Conservation (phyloP, 2,797 vertebrate genomes). For the Kryptopterus vitreolus region DNA sequence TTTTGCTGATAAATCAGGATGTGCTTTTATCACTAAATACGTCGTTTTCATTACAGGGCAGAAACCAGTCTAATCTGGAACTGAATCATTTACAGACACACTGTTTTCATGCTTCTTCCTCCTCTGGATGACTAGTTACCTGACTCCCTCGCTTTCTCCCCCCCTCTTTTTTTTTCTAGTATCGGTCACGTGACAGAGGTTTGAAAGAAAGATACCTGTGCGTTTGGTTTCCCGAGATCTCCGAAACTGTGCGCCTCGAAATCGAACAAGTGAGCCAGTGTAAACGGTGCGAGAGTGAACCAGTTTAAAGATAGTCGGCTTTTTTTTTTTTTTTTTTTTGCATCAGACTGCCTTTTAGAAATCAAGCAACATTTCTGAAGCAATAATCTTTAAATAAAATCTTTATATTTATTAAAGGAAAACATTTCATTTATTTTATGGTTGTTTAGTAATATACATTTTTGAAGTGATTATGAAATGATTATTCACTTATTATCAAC, state of each 20-base stretch:
- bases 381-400: neutral
- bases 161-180: constrained; percentile 70
- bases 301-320: constrained; percentile 9
- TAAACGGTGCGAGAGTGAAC: constrained; percentile 28
- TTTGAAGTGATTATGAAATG: too few relatives aligned
- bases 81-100: constrained; percentile 12
- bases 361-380: neutral
- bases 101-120: constrained; percentile 18
- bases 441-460: too few relatives aligned
- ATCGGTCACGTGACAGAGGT: constrained; percentile 71
- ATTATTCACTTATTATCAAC: too few relatives aligned
- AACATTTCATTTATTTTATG: too few relatives aligned
- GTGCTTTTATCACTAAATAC: neutral
- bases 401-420: too few relatives aligned
- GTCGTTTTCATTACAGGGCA: neutral
- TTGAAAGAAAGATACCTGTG: constrained; percentile 44
- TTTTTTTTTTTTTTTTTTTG: too few relatives aligned
- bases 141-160: constrained; percentile 62
- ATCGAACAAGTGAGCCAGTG: constrained; percentile 33
- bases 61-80: neutral
- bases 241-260: neutral
- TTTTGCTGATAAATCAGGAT: neutral
- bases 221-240: constrained; percentile 26
- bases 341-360: neutral
- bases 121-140: constrained; percentile 55